Conservation (phyloP, 1,140 invertebrate species). For the Halictus rubicundus region DNA sequence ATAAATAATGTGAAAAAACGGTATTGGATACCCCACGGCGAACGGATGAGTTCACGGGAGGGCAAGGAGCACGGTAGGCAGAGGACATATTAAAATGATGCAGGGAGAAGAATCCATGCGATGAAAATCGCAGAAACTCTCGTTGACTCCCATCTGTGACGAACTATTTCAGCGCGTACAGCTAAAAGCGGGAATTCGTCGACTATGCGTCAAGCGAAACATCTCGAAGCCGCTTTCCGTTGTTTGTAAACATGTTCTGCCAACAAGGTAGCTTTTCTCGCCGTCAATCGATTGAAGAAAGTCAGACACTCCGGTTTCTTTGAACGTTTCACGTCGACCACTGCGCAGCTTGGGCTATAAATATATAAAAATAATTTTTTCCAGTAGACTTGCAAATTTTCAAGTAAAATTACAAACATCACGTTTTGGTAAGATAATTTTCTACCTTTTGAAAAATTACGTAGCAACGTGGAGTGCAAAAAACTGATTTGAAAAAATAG, state of each 20-base stretch:
- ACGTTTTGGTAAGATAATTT: too few species aligned
- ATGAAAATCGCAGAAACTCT: constrained; percentile 53
- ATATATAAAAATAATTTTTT: too few species aligned
- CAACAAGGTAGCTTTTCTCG: not conserved
- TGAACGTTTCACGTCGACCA: too few species aligned
- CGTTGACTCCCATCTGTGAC: constrained; percentile 53
- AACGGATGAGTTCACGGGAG: constrained; percentile 70
- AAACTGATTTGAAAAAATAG: too few species aligned
- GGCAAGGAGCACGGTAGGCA: constrained; percentile 74
- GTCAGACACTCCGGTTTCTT: too few species aligned
- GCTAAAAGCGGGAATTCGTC: constrained; percentile 60
- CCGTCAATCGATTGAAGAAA: not conserved
- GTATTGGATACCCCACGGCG: constrained; percentile 70
- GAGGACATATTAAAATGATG: constrained; percentile 79
- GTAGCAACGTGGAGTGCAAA: too few species aligned
- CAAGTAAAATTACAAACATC: too few species aligned
- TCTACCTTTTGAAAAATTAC: too few species aligned
- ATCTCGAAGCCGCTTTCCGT: constrained; percentile 1
- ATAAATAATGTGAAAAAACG: constrained; percentile 48
- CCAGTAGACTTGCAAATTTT: too few species aligned
- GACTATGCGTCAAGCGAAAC: constrained; percentile 52
- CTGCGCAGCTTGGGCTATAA: too few species aligned
- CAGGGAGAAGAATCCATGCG: constrained; percentile 50
- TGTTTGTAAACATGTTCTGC: constrained; percentile 41
- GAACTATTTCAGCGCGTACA: constrained; percentile 76